These are phyloP conservation scores for Scolopax rusticola DNA, from an alignment of 2,797 vertebrate genomes.

Conservation along the genomic window DNA sequence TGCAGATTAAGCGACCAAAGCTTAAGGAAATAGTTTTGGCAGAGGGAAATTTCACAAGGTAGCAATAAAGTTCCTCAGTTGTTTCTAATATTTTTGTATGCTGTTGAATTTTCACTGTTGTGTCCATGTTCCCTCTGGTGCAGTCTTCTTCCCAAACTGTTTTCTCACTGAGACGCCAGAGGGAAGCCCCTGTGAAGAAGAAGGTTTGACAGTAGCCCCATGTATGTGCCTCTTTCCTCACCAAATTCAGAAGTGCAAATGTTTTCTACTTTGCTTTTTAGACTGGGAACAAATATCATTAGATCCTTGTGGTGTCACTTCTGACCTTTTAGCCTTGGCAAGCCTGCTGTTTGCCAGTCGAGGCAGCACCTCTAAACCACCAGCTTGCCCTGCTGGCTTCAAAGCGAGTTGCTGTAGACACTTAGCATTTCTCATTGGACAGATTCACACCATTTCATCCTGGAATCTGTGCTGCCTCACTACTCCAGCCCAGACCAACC, in stretches of 20 bases:
- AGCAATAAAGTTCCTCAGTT: not conserved
- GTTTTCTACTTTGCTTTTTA: not conserved
- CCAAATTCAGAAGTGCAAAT: not conserved
- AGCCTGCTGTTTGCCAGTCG: not conserved
- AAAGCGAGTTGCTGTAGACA: not conserved
- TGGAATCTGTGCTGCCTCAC: not conserved
- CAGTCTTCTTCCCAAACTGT: not conserved
- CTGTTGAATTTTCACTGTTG: not conserved
- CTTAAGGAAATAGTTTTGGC: not conserved
- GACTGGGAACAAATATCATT: not conserved
- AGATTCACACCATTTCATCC: not conserved
- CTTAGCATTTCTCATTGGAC: not conserved
- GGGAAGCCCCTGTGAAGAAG: not conserved
- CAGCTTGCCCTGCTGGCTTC: not conserved
- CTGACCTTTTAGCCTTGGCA: not conserved
- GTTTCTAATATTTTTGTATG: not conserved
- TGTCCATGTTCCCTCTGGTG: not conserved
- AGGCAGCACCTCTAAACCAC: not conserved
- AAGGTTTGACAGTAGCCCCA: not conserved
- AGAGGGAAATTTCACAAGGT: not conserved
- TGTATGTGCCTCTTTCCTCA: not conserved
- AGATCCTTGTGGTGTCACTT: not conserved
- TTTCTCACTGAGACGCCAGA: not conserved
- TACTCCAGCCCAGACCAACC: not conserved
- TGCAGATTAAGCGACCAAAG: not conserved